Conservation (phyloP, 2,113 vertebrate genomes). For the Notechis scutatus region DNA sequence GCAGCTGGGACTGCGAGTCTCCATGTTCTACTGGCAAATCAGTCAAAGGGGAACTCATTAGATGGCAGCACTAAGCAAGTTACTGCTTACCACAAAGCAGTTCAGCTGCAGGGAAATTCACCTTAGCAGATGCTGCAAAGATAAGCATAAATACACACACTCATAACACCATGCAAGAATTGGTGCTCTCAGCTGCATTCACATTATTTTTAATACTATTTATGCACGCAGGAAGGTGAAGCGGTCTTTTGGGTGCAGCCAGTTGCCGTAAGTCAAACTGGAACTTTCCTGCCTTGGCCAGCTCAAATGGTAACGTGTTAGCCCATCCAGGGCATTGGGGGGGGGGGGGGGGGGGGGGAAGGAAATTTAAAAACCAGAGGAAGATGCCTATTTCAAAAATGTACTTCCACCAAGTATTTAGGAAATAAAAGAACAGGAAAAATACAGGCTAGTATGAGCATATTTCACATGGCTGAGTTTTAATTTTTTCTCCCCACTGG, state of each 20-base stretch:
- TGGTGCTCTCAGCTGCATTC: not conserved
- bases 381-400: not conserved
- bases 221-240: not conserved
- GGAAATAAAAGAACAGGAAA: not conserved
- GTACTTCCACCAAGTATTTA: not conserved
- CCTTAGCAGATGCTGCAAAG: not conserved
- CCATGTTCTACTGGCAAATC: not conserved
- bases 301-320: not conserved
- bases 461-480: not conserved
- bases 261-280: not conserved
- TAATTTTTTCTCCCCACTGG: not conserved
- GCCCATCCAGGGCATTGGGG: not conserved
- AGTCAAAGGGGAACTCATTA: not conserved
- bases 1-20: not conserved
- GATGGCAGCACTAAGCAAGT: slow-evolving; percentile 12
- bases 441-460: not conserved
- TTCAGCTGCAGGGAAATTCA: not conserved
- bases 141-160: not conserved
- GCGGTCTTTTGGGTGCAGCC: not conserved
- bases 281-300: not conserved
- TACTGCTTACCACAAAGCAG: not conserved
- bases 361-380: not conserved
- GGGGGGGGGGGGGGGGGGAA: too few species aligned
- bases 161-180: not conserved
- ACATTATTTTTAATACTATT: not conserved